Evolutionary conservation across 2,888 invertebrate species (phyloP).

Genomic region (Calameuta pallipes): DNA sequence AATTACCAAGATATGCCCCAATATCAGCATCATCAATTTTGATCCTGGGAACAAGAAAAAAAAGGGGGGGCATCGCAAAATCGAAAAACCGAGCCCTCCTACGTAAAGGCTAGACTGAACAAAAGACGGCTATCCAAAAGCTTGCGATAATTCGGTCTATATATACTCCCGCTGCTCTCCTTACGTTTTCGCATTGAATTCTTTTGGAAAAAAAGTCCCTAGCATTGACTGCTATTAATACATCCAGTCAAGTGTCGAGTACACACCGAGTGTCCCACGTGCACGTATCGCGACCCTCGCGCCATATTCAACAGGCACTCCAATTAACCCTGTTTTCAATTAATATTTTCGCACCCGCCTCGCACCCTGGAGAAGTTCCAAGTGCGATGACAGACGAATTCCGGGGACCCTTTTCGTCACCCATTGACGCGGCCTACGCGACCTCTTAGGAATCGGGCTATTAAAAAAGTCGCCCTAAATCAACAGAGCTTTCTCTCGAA

Average conservation of each 20-base stretch:
- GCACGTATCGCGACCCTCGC: not conserved
- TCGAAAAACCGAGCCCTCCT: not conserved
- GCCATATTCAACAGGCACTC: not conserved
- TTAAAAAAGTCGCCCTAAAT: conserved; percentile 39
- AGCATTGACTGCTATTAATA: not conserved
- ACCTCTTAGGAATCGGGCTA: conserved; percentile 24
- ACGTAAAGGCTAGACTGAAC: not conserved
- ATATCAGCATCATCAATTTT: conserved; percentile 1
- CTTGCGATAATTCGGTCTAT: not conserved
- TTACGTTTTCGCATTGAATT: not conserved
- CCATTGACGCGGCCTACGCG: not conserved
- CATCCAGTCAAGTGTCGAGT: not conserved
- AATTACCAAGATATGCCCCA: not conserved
- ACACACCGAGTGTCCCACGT: not conserved
- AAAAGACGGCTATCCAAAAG: not conserved
- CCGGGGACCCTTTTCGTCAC: not conserved
- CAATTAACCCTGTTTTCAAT: conserved; percentile 32
- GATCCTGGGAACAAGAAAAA: not conserved
- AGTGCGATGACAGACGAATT: conserved; percentile 4
- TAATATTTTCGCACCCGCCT: conserved; percentile 36
- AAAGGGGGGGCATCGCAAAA: not conserved
- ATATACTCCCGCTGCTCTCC: not conserved
- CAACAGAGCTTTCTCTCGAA: conserved; percentile 23
- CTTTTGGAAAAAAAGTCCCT: not conserved
- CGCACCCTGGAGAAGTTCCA: conserved; percentile 2